phyloP scores from a whole-genome alignment of 2,888 invertebrate genomes.

The Julus scanicus region DNA sequence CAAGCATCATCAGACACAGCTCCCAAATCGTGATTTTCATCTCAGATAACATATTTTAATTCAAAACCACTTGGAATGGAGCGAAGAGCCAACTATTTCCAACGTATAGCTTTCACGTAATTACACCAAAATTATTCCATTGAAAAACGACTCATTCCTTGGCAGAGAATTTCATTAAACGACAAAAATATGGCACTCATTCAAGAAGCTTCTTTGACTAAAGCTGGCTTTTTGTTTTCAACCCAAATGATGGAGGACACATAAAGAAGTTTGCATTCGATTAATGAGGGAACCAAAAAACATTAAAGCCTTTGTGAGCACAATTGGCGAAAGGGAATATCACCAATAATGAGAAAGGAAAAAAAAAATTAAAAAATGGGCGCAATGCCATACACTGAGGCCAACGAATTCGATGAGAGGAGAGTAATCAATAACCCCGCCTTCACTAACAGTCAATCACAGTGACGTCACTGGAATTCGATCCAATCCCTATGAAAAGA shows the following conservation, averaged over 20 bases:
- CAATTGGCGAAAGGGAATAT: slow-evolving; percentile 41
- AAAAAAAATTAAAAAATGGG: slow-evolving; percentile 46
- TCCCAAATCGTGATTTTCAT: slow-evolving; percentile 23
- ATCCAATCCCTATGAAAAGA: slow-evolving; percentile 9
- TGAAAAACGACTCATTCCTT: slow-evolving; percentile 30
- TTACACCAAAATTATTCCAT: slow-evolving; percentile 25
- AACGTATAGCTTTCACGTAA: not conserved
- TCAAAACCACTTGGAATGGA: not conserved
- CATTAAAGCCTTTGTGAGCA: slow-evolving; percentile 25
- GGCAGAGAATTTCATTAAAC: slow-evolving; percentile 38
- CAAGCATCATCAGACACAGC: not conserved
- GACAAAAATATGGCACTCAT: slow-evolving; percentile 45
- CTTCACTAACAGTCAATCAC: slow-evolving; percentile 36
- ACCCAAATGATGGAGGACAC: slow-evolving; percentile 47
- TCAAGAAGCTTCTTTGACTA: slow-evolving; percentile 5
- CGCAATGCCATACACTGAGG: not conserved
- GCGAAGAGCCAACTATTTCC: not conserved
- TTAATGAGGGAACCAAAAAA: slow-evolving; percentile 37
- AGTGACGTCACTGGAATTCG: slow-evolving; percentile 34
- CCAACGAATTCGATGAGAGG: slow-evolving; percentile 46
- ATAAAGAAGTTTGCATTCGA: slow-evolving; percentile 39
- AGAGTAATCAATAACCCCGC: slow-evolving; percentile 52
- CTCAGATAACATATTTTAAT: not conserved
- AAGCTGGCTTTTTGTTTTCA: slow-evolving; percentile 40
- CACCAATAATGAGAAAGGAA: not conserved